Conservation (phyloP, 2,888 invertebrate species). For the Homarus gammarus region DNA sequence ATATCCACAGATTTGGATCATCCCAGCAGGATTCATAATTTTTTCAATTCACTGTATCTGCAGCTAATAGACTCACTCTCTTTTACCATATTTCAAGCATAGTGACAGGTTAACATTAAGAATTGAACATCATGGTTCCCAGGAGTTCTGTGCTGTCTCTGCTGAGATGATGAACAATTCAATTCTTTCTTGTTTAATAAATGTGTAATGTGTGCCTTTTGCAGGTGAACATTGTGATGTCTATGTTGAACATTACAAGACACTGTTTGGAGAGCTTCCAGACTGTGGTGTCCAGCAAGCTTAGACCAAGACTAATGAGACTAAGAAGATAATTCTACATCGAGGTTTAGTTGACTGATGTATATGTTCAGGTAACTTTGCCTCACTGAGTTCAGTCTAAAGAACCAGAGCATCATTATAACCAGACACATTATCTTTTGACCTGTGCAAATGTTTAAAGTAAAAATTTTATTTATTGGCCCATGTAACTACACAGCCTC, state of each 20-base stretch:
- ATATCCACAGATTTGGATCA: too few species aligned
- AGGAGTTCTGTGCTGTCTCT: too few species aligned
- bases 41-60: too few species aligned
- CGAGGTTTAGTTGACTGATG: background rate
- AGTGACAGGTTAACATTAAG: too few species aligned
- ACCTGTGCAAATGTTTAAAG: background rate
- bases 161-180: too few species aligned
- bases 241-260: constrained; percentile 73
- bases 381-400: background rate
- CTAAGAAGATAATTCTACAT: background rate
- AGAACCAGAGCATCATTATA: background rate
- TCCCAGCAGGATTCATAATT: too few species aligned
- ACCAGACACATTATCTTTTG: background rate
- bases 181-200: too few species aligned
- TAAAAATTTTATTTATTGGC: background rate
- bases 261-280: constrained; percentile 71
- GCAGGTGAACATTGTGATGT: constrained; percentile 76
- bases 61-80: too few species aligned
- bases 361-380: background rate
- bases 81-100: too few species aligned
- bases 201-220: too few species aligned
- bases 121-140: too few species aligned
- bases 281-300: constrained; percentile 61
- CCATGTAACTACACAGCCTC: background rate
- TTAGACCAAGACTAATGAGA: constrained; percentile 3